Evolutionary conservation across 2,888 invertebrate species (phyloP).

Genomic region (Tanypteryx hageni): DNA sequence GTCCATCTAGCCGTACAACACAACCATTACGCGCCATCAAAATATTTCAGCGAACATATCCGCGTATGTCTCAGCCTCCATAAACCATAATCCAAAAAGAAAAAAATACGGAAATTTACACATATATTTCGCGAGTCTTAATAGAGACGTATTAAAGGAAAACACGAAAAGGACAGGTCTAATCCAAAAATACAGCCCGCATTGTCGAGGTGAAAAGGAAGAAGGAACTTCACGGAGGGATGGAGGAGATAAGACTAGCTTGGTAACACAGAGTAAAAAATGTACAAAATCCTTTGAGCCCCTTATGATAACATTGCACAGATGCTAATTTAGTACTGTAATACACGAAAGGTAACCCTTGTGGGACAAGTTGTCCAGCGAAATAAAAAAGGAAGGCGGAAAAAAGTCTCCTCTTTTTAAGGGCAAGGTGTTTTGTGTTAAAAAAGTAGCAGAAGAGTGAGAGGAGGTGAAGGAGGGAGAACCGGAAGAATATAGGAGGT

Average conservation of each 20-base stretch:
- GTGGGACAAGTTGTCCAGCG: not conserved
- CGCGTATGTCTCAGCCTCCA: not conserved
- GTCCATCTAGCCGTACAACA: not conserved
- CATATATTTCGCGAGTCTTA: not conserved
- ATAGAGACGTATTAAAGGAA: conserved; percentile 40
- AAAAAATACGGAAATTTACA: not conserved
- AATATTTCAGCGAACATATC: not conserved
- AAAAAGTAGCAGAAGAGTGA: not conserved
- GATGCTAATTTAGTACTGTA: conserved; percentile 47
- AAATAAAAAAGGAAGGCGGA: not conserved
- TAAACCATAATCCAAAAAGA: not conserved
- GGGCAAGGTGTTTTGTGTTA: not conserved
- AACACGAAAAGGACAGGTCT: conserved; percentile 8
- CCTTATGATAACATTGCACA: conserved; percentile 29
- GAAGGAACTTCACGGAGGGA: not conserved
- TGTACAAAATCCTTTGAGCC: conserved; percentile 22
- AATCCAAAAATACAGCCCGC: conserved; percentile 17
- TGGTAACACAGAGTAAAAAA: not conserved
- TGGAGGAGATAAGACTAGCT: not conserved
- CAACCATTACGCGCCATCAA: not conserved
- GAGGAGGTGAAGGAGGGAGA: not conserved
- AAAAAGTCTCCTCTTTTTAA: not conserved
- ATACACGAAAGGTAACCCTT: not conserved
- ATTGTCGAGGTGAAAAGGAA: not conserved
- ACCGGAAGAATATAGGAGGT: not conserved